Base-by-base conservation (phyloP, 2,113 vertebrate species). In the Etia nguti region DNA sequence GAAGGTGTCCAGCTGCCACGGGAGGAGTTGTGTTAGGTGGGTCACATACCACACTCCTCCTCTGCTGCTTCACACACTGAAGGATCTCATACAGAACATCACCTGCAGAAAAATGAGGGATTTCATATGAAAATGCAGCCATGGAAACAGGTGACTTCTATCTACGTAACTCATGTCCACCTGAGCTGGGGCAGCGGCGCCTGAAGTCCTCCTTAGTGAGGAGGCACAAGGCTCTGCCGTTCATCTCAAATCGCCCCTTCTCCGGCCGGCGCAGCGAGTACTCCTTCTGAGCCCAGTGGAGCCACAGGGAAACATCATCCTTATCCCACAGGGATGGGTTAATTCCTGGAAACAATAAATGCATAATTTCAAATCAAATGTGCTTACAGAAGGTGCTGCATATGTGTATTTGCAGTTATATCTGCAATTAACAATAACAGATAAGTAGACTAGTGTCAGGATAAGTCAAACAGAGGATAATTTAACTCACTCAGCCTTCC, bases 181-280 rank as follows among this genome's bases (percentile, higher is more conserved):
- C 98, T 96, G 98, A 98, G 91, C 95, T 96, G 0, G 98, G 98
- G n/a, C 97, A 97, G 41, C 98, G 96, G 31, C 95, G 87, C 82
- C 97, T 96, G 95, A 99, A 99, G 94, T 99, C 98, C 1, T 98
- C 97, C 90, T 99, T 99, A 86, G 98, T 98, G 92, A 99, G 97
- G 84, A 98, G 96, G 82, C 98, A 99, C 31, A 99, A 84, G 4
- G 98, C 98, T 83, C 97, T 97, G 57, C 98, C 98, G 0, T 98
- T 98, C 98, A 98, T 98, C 90, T 98, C 95, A 9, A 99, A 99
- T 65, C 81, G 95, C 10, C 92, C 95, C 26, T 94, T 93, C 0
- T 97, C 93, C 0, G 95, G 90, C 16, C 90, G 89, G 20, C 90
- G 93, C 55, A 99, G 97, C 1, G 97, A 97, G 91, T 97, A 99